Evolutionary conservation across 1,140 invertebrate species (phyloP), one percentile per base, ranked within the genome.

Genomic region (Lepidurus couesii): DNA sequence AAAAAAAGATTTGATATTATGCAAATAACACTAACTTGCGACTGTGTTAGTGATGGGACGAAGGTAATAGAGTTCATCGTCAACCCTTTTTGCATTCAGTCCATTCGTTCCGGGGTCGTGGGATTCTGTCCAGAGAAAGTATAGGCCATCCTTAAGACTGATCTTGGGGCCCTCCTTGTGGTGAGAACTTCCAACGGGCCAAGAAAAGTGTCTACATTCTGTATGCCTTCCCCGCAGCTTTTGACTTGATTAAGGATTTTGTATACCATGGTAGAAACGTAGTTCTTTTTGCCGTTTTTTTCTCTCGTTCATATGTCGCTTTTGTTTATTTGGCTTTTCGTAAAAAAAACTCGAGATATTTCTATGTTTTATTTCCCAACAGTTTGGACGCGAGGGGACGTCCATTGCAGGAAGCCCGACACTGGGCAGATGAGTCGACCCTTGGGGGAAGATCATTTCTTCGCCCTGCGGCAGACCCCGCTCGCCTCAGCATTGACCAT

Each of bases 401-500:
- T 26, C 45, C 76, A 8, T 53, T 76, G 73, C 78, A 80, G 6
- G 44, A 75, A 16, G 53, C 44, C 21, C 43, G 53, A 4, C 79
- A 82, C 74, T 82, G 80, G 80, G 78, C 82, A 5, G 81, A 81
- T 53, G 65, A 80, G 16, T 80, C 81, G 34, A 76, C 81, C 9
- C 76, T 82, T 26, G 82, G 81, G 4, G 80, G 78, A 26, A 74
- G 82, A 21, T 80, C 79, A 6, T n/a, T 45, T 45, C 80, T 80
- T 34, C 80, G 89, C 91, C 80, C 80, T 34, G 82, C 81, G 21
- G 80, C 80, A 11, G 78, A 80, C 43, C 85, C 86, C 80, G 91
- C 92, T 3, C 89, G 90, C 81, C 86, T 95, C 75, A 90, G 90
- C 77, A 90, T 95, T 76, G 89, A 90, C 82, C 89, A 91, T 79